These are phyloP conservation scores for Pseudonaja textilis DNA, from an alignment of 2,113 vertebrate genomes.

Conservation along the genomic window DNA sequence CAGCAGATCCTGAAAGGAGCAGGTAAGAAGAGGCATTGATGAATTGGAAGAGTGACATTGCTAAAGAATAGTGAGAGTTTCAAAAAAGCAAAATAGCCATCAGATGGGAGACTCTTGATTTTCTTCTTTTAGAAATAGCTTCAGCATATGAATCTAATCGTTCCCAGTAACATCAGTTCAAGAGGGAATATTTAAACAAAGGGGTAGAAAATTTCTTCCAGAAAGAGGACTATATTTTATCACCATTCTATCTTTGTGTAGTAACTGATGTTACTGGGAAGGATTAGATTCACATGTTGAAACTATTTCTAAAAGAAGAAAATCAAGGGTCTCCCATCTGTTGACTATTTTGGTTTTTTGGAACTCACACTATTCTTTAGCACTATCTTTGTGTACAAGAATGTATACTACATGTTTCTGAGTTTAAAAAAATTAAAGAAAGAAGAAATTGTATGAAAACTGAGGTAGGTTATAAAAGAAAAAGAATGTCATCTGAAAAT, in stretches of 20 bases:
- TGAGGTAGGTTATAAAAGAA: background rate
- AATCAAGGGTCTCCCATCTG: background rate
- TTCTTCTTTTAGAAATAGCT: background rate
- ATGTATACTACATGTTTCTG: background rate
- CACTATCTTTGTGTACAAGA: background rate
- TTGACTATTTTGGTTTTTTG: background rate
- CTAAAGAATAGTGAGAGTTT: background rate
- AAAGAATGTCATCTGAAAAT: background rate
- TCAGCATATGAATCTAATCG: background rate
- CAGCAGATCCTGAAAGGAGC: background rate
- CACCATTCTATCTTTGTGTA: background rate
- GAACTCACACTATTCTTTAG: background rate
- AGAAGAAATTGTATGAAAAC: background rate
- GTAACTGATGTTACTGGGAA: background rate
- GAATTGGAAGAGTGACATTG: background rate
- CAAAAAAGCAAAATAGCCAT: background rate
- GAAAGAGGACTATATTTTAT: background rate
- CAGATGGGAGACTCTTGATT: background rate
- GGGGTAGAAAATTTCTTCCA: background rate
- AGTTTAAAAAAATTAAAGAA: background rate
- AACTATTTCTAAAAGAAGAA: background rate
- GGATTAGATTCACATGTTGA: background rate
- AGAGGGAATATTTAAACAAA: background rate
- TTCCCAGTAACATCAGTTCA: background rate
- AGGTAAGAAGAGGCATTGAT: background rate